Base-by-base conservation (phyloP, 1,140 invertebrate species). In the Bombus superbus region DNA sequence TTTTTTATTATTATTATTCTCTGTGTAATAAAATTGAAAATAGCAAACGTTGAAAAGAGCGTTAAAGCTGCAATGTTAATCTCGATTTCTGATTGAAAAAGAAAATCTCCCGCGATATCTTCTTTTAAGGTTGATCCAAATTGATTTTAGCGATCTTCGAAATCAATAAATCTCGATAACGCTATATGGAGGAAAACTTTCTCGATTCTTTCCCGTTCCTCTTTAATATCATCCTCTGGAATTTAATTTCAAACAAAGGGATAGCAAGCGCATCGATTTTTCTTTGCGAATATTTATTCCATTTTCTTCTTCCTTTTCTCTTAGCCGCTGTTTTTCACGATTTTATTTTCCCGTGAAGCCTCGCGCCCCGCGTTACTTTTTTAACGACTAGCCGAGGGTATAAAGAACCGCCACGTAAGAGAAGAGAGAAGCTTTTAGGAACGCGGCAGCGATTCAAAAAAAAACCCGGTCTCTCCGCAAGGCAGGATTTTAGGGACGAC, bases 321-420 rank as follows among this genome's bases (percentile, higher is more conserved):
- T 28, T 71, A 18, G 1, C 22, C 28, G 35, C 1, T 35, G 13
- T 38, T 77, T n/a, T 25, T 15, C 53, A 1, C 57, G 57, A 62
- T 28, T 77, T 77, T 77, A 77, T 62, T 77, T 77, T 59, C 38
- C n/a, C 75, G 53, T 62, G 4, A 77, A 77, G 28, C 22, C 57
- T 77, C 57, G 38, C 57, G 28, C 75, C 40, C 15, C 8, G 57
- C 75, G 57, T 77, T 77, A 62, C 57, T n/a, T 40, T 77, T 77
- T 77, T 62, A 77, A 77, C 75, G 57, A 77, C 57, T 77, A 59
- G 57, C 75, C 38, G 15, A 1, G 10, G 9, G 57, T 35, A 40
- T n/a, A 62, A 62, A 77, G 40, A 38, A 10, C 25, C 72, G n/a
- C 6, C 11, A 18, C n/a, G n/a, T 1, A 42, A 32, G 72, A 44